phyloP scores from a whole-genome alignment of 2,888 invertebrate genomes.

The Cataglyphis rosenhaueri region DNA sequence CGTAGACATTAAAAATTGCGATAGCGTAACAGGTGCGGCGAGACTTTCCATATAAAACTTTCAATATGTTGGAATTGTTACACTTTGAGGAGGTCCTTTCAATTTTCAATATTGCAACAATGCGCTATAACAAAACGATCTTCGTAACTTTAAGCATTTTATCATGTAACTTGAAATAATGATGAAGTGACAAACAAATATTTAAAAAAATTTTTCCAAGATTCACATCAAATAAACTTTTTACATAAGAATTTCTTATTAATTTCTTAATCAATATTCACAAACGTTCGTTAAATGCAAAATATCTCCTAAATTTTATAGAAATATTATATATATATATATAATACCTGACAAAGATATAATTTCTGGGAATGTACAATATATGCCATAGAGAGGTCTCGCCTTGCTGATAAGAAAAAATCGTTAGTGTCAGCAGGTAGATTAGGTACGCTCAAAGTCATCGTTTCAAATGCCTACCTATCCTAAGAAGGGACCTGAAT shows the following conservation, averaged over 20 bases:
- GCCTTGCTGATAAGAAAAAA: slow-evolving; percentile 35
- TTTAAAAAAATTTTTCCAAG: not conserved
- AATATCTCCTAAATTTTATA: not conserved
- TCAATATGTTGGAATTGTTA: not conserved
- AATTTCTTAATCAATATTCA: not conserved
- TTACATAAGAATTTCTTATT: not conserved
- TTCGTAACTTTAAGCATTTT: not conserved
- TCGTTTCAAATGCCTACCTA: slow-evolving; percentile 34
- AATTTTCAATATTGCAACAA: not conserved
- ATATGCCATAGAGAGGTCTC: not conserved
- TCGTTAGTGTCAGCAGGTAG: slow-evolving; percentile 28
- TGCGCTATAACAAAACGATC: not conserved
- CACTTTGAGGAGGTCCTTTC: not conserved
- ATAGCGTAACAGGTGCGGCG: slow-evolving; percentile 11
- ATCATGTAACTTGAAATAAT: not conserved
- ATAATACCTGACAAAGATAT: not conserved
- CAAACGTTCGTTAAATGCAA: not conserved
- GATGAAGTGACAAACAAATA: not conserved
- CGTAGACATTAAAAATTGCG: slow-evolving; percentile 7
- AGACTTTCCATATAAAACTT: slow-evolving; percentile 16
- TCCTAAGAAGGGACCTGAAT: slow-evolving; percentile 30
- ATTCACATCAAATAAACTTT: not conserved
- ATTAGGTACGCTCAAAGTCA: slow-evolving; percentile 15
- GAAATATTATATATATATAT: not conserved
- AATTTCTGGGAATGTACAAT: not conserved